Base-by-base conservation (phyloP, 2,113 vertebrate genomes). In the Eurypyga helias region DNA sequence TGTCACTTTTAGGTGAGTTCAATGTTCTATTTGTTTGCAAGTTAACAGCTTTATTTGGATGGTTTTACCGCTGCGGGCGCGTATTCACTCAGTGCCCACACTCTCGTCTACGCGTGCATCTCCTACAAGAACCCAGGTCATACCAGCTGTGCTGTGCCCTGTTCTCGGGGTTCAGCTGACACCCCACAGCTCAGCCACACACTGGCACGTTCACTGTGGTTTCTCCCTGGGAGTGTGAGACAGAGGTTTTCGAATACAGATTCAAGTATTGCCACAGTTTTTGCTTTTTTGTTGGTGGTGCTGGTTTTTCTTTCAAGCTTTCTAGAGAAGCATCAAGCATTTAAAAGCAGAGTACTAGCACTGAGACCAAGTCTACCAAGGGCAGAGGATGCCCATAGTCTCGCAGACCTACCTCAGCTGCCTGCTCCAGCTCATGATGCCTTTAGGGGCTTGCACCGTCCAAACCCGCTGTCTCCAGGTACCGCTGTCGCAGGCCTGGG, bases 141-240 rank as follows among this genome's bases (percentile, higher is more conserved):
- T 2, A 1, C 18, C 80, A 58, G 83, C 69, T 20, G 41, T 9
- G n/a, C 87, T 45, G 33, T 33, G 49, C 70, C 46, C 80, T 54
- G 15, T n/a, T 55, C 81, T 55, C 31, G 31, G 77, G 51, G 4
- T 6, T 29, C 77, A 28, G 34, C 34, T 26, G 38, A 13, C 51
- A 10, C 4, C 60, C 89, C 26, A 10, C 29, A 33, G 52, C 60
- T 67, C 64, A 48, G 81, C 36, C 80, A 21, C 60, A 5, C 29
- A 10, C 54, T 21, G 13, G 2, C 51, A 24, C 1, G 0, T 10
- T 71, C 7, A 0, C 70, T 18, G 15, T 4, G n/a, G 14, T 23
- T 62, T 15, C 83, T 87, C 64, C 60, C 57, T 24, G 51, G 43
- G 16, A 6, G 13, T 1, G 9, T 1, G 43, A 19, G 19, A 38